These are phyloP conservation scores for Clarias batrachus DNA, from an alignment of 2,113 vertebrate genomes.

Conservation along the genomic window DNA sequence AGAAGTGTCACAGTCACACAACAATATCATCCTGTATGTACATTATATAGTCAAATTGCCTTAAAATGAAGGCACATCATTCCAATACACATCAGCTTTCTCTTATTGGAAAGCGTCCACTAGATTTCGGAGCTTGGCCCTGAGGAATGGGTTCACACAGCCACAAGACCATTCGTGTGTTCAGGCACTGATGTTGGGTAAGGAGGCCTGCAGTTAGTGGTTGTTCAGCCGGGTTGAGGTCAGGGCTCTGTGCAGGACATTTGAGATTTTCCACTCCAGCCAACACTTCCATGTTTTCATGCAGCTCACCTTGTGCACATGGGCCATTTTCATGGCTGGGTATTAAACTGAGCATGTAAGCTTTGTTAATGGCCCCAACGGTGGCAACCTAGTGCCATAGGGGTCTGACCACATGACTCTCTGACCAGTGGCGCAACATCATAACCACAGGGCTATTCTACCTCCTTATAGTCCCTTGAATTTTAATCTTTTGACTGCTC, in stretches of 20 bases:
- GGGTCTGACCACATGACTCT: too few species aligned
- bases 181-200: neutral
- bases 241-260: neutral
- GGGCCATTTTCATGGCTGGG: too few species aligned
- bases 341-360: too few species aligned
- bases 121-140: neutral
- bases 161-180: neutral
- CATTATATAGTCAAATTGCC: neutral
- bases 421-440: too few species aligned
- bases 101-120: neutral
- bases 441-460: too few species aligned
- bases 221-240: neutral
- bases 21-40: neutral
- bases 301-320: neutral
- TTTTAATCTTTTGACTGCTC: too few species aligned
- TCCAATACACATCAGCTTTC: neutral
- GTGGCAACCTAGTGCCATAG: too few species aligned
- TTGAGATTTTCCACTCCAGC: neutral
- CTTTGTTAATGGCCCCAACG: too few species aligned
- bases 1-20: slow-evolving; percentile 21
- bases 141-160: neutral
- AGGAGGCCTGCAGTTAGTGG: neutral
- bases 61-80: neutral
- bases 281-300: neutral
- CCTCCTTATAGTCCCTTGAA: too few species aligned